Conservation (phyloP, 2,113 vertebrate genomes). For the Macrotus californicus region DNA sequence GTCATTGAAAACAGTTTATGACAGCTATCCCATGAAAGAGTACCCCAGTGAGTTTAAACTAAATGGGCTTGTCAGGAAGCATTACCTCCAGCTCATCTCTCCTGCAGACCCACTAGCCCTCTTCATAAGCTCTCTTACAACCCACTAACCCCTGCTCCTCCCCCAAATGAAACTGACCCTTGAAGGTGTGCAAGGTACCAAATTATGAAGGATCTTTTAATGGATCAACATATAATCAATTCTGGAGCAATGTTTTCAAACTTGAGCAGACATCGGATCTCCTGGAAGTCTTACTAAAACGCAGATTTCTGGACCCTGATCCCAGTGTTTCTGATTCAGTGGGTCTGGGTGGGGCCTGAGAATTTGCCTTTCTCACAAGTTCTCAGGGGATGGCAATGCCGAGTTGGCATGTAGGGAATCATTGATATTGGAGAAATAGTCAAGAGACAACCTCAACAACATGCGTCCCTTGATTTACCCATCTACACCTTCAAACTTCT, state of each 20-base stretch:
- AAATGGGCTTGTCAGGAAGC: constrained; percentile 67
- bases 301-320: not conserved
- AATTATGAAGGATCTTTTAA: not conserved
- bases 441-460: not conserved
- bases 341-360: not conserved
- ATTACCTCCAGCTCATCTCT: constrained; percentile 60
- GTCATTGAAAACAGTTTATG: constrained; percentile 47
- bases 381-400: not conserved
- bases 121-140: constrained; percentile 18
- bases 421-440: not conserved
- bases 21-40: constrained; percentile 54
- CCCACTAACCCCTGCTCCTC: constrained; percentile 22
- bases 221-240: not conserved
- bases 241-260: not conserved
- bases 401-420: not conserved
- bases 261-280: not conserved
- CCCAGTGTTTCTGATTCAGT: not conserved
- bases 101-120: constrained; percentile 30
- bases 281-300: not conserved
- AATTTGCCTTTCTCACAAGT: not conserved
- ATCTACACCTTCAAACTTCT: not conserved
- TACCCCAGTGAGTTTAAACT: too few species aligned
- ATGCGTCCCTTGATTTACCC: not conserved
- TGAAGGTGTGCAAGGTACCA: constrained; percentile 24
- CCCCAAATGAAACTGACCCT: constrained; percentile 31